Base-by-base conservation (phyloP, 1,140 invertebrate species). In the Pissodes strobi region DNA sequence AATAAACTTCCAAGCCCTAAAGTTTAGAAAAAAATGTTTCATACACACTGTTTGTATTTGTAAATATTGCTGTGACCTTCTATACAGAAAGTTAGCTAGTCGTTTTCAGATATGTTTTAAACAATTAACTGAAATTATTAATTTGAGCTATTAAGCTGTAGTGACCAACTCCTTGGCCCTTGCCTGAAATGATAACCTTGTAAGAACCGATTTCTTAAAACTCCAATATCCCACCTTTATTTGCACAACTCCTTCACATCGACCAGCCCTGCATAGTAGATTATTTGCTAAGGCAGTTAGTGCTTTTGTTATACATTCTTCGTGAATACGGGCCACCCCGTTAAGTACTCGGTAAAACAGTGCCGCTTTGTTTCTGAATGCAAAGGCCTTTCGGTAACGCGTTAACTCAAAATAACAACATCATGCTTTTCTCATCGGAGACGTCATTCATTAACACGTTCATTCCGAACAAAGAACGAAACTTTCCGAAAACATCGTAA, bases 381-480 rank as follows among this genome's bases (percentile, higher is more conserved):
- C 17, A 60, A 60, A 49, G 46, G 55, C 19, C 58, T 22, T 60
- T 22, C 27, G 27, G 45, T 58, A 51, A 60, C 46, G 58, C 58
- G 58, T 60, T 60, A 60, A 60, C 46, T 39, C 27, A 60, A 60
- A 60, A 60, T 60, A 60, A 60, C 46, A 60, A 60, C 58, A 60
- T 38, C 2, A 25, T 51, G 46, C 58, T 60, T 51, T 60, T 60
- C 58, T 60, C 45, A 21, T 30, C 22, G 15, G 17, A 45, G 22
- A 58, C 56, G 58, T 60, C 58, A 23, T 41, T 60, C 58, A 60
- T 60, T 60, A 60, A 51, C 58, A 60, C 58, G 34, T 60, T 51
- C 18, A 8, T 12, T 18, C 13, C 22, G 2, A 51, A 60, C 58
- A 60, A 60, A 60, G 46, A 21, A 39, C 27, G 45, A 51, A 49